Conservation (phyloP, 1,140 invertebrate species). For the Oreohelix idahoensis region DNA sequence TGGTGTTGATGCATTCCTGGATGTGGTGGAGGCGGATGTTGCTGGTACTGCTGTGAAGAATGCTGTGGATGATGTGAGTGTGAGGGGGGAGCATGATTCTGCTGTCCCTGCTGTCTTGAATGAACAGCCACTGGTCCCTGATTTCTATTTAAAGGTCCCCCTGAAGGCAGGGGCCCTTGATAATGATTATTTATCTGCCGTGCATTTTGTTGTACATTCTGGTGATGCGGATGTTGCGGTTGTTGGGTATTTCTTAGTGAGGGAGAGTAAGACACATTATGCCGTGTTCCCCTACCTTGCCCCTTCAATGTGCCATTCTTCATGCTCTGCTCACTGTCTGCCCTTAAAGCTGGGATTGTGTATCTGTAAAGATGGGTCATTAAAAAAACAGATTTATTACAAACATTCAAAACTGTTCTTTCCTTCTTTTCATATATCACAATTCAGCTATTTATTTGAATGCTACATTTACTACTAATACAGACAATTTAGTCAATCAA, state of each 20-base stretch:
- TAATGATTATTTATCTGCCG: slow-evolving; percentile 30
- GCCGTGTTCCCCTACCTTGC: not conserved
- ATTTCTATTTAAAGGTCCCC: not conserved
- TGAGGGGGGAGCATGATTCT: not conserved
- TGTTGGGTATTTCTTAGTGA: not conserved
- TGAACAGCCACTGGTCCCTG: slow-evolving; percentile 12
- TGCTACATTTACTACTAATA: too few species aligned
- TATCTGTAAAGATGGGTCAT: slow-evolving; percentile 25
- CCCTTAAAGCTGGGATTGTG: slow-evolving; percentile 7
- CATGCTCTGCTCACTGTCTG: slow-evolving; percentile 8
- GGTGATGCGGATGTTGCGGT: not conserved
- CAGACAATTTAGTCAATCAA: too few species aligned
- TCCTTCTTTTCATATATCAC: too few species aligned
- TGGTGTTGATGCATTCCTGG: not conserved
- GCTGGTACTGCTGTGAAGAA: slow-evolving; percentile 20
- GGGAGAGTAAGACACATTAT: slow-evolving; percentile 14
- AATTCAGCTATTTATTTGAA: too few species aligned
- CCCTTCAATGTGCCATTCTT: not conserved
- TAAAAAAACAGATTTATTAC: too few species aligned
- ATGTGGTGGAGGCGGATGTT: slow-evolving; percentile 3
- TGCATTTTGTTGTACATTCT: not conserved
- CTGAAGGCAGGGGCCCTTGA: slow-evolving; percentile 4
- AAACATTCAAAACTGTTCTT: too few species aligned
- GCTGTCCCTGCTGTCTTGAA: slow-evolving; percentile 12
- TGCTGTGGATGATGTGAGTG: not conserved